phyloP scores from a whole-genome alignment of 2,888 invertebrate species.

The Endotricha flammealis region DNA sequence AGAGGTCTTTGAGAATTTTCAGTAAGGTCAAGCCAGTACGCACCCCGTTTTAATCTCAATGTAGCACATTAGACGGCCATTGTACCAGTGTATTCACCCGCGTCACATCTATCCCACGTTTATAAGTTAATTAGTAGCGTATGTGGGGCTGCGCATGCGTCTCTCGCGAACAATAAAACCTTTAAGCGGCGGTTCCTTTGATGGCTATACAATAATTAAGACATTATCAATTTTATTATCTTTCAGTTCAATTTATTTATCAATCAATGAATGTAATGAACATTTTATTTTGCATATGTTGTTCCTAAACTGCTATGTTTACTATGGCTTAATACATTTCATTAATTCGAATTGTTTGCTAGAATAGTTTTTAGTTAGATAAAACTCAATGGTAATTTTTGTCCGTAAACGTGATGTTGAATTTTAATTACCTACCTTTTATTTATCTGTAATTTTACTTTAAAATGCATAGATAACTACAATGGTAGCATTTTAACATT shows the following conservation, averaged over 20 bases:
- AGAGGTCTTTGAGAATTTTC: no score
- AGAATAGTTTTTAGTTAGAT: no score
- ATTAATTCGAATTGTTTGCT: no score
- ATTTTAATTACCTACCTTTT: no score
- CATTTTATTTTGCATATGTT: not conserved
- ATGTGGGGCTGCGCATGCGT: conserved; percentile 47
- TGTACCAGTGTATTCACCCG: conserved; percentile 32
- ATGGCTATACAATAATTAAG: conserved; percentile 31
- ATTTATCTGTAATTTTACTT: no score
- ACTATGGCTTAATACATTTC: no score
- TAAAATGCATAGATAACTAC: no score
- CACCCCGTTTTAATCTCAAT: no score
- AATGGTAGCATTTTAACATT: no score
- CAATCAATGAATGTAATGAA: not conserved
- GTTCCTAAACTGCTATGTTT: not conserved
- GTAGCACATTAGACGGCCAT: conserved; percentile 21
- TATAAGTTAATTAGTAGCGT: conserved; percentile 62
- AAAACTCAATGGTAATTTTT: no score
- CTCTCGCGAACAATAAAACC: conserved; percentile 52
- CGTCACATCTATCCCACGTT: conserved; percentile 38
- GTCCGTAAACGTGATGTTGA: no score
- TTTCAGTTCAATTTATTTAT: conserved; percentile 4
- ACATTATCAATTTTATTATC: conserved; percentile 2
- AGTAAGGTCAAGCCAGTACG: no score
- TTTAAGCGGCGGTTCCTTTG: conserved; percentile 63